Base-by-base conservation (phyloP, 2,113 vertebrate species). In the Phylloscopus trochilus region DNA sequence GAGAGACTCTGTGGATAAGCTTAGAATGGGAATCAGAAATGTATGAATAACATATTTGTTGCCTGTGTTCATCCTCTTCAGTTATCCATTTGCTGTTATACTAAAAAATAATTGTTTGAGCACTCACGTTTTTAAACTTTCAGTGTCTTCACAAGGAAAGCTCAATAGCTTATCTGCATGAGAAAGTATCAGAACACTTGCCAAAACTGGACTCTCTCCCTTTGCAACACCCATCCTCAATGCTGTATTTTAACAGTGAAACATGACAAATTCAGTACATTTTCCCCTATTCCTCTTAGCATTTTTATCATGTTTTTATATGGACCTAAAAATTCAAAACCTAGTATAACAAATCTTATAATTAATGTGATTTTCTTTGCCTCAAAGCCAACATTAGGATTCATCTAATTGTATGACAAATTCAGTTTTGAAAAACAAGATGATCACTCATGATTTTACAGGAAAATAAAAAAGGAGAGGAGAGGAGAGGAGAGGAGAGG, bases 161-260 rank as follows among this genome's bases (percentile, higher is more conserved):
- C 22, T 43, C 19, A 17, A 17, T 20, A 59, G 3, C 15, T 13
- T 30, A n/a, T 41, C 26, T 72, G 20, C 43, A 39, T 47, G 5
- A 85, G 13, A 17, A 67, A 28, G 5, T 12, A 55, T 19, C 18
- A 75, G n/a, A 81, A 6, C 11, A n/a, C 8, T 76, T 83, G 11
- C 17, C 62, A 35, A 88, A 87, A 46, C 9, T 41, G 31, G 7
- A 28, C 11, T 37, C 1, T 33, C 6, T 49, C 3, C 6, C 5
- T 43, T 75, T 63, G 3, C 2, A 51, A 15, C 4, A 15, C 14
- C 41, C 13, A 41, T 41, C 5, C 41, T 41, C 41, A 41, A 41
- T 0, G 0, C 1, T 62, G 4, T 2, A 53, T 43, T 83, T 77
- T 70, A 75, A 55, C 5, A 49, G 5, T 6, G 10, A 15, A 76